Evolutionary conservation across 2,888 invertebrate species (phyloP).

Genomic region (Priocnemis perturbator): DNA sequence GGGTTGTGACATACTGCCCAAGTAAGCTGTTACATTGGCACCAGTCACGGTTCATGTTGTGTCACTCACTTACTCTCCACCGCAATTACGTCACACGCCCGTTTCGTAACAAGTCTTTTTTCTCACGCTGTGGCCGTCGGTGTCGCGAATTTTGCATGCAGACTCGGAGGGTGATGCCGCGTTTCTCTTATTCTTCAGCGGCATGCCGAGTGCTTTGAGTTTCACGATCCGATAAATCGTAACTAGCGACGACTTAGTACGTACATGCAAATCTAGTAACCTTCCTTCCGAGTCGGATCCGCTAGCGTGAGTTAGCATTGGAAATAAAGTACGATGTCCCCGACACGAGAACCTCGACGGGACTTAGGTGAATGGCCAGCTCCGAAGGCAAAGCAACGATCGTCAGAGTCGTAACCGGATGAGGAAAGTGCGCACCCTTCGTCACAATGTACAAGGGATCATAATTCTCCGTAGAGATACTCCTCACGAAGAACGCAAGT

Average conservation of each 20-base stretch:
- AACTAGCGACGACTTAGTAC: no score
- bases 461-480: neutral
- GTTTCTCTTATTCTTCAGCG: no score
- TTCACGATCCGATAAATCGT: no score
- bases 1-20: constrained; percentile 96
- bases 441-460: no score
- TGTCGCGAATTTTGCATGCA: constrained; percentile 5
- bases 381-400: constrained; percentile 19
- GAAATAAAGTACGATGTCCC: no score
- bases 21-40: constrained; percentile 82
- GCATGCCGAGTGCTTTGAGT: no score
- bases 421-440: neutral
- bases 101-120: neutral
- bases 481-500: constrained; percentile 5
- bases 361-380: no score
- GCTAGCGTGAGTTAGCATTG: no score
- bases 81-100: neutral
- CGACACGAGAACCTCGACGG: no score
- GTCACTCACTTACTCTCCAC: constrained; percentile 19
- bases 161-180: neutral
- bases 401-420: constrained; percentile 47
- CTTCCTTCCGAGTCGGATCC: no score
- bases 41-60: constrained; percentile 33
- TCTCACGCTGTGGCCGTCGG: neutral
- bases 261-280: no score